Evolutionary conservation across 1,140 invertebrate species (phyloP), one percentile per base, ranked within the genome.

Genomic region (Drosophila mojavensis): DNA sequence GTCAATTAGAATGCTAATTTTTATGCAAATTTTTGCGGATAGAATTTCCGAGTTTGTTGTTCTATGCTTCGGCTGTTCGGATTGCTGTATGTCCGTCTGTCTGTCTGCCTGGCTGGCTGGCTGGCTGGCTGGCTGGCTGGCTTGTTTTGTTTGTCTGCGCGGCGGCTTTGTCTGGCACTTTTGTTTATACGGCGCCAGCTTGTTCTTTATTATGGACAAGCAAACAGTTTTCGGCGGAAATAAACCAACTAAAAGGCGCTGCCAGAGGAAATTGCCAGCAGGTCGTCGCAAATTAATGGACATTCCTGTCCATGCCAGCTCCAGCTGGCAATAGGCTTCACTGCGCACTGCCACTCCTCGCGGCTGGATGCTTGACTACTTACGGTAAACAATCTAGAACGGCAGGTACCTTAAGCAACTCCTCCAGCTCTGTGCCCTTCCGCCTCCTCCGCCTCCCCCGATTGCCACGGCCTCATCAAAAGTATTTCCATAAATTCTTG

Each of bases 1-100:
- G 84, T 80, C 84, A 89, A 89, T 84, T 84, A 84, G 77, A 88
- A 88, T 88, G 75, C 84, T 88, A 89, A 88, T 88, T 88, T 88
- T 78, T 89, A 88, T 88, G 84, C 84, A 88, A 88, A 88, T 88
- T 80, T 89, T 83, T 83, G 83, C 67, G 73, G 78, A 86, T 58
- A 69, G 66, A 39, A 33, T 75, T 68, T 69, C 66, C 17, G 43
- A 65, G 53, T 64, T 58, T 55, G 43, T 17, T 45, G 43, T 45
- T 45, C 28, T n/a, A n/a, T 45, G n/a, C 43, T 45, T 17, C 9
- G 43, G 43, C 43, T 17, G 15, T 5, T 5, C 13, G n/a, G 43
- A 45, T 45, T n/a, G 43, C n/a, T 45, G 43, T 45, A n/a, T 3
- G n/a, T 17, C 43, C n/a, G 43, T 7, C 43, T 4, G 3, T 1